Evolutionary conservation across 2,113 vertebrate species (phyloP), one percentile per base, ranked within the genome.

Genomic region (Lipotes vexillifer): DNA sequence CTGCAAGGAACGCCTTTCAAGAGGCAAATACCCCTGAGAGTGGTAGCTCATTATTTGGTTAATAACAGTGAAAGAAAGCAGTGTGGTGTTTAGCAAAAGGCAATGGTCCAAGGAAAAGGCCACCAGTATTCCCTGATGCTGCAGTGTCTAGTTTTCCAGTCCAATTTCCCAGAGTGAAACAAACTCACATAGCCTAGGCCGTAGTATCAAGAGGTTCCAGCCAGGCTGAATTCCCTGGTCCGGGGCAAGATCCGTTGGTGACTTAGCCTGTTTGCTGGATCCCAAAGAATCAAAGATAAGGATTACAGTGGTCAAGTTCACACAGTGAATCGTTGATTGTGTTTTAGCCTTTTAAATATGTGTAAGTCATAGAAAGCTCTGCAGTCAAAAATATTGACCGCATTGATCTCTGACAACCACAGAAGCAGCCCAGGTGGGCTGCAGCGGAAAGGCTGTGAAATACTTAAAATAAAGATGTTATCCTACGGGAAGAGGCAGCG

Each of bases 311-410:
- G 97, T 87, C 97, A 94, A 86, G 82, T 98, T 98, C 97, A 89
- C 97, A 89, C 95, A 88, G 93, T 94, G 81, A 63, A 90, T 93
- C 95, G 97, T 96, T 97, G 98, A 97, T 96, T 97, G 91, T 93
- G 80, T 96, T 98, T 97, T 97, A 98, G 98, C 98, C 98, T 96
- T 98, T 99, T 98, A 98, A 98, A 98, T 97, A 97, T 94, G 95
- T 96, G 98, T 97, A 97, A 98, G 97, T 98, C 97, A 96, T 95
- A 98, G 97, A 98, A 96, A 96, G 95, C 97, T 97, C 91, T 97
- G 95, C 97, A 96, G 96, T 98, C 97, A 98, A 98, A 98, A 98
- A 90, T 98, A 98, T 98, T 97, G 98, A 98, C 93, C 83, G 87
- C 97, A 97, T 98, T 98, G 98, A 98, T 98, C 98, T 96, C 93